These are phyloP conservation scores for Caenorhabditis sp. DNA, from an alignment of 2,888 invertebrate species.

Conservation along the genomic window DNA sequence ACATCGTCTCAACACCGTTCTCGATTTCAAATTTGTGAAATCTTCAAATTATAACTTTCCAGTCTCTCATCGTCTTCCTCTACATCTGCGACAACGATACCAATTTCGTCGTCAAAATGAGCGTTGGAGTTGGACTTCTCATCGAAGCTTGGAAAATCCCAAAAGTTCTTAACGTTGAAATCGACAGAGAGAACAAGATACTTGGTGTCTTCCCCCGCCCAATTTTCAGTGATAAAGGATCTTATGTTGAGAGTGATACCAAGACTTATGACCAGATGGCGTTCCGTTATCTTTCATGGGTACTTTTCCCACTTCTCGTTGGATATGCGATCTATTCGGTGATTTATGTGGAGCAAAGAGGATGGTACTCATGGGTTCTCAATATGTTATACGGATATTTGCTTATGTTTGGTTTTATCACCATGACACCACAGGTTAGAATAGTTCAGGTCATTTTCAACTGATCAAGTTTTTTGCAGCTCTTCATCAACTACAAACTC, in stretches of 20 bases:
- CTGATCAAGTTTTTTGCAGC: constrained; percentile 60
- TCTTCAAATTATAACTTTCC: constrained; percentile 71
- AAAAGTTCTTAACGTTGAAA: constrained; percentile 75
- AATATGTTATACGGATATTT: constrained; percentile 97
- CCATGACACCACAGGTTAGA: constrained; percentile 94
- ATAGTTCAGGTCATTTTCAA: not conserved
- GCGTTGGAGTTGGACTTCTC: constrained; percentile 89
- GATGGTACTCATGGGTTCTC: constrained; percentile 97
- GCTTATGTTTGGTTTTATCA: constrained; percentile 95
- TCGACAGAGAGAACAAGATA: constrained; percentile 74
- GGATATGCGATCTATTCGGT: constrained; percentile 95
- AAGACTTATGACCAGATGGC: constrained; percentile 91
- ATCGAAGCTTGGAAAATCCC: constrained; percentile 99
- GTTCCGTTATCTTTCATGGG: constrained; percentile 92
- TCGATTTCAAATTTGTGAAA: too few species aligned
- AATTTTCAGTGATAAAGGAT: constrained; percentile 89
- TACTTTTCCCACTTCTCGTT: constrained; percentile 88
- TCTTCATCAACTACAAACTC: constrained; percentile 98
- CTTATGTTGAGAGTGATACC: constrained; percentile 92
- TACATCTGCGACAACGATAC: constrained; percentile 99
- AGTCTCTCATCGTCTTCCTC: constrained; percentile 90
- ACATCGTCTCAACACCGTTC: too few species aligned
- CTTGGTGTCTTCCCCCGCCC: constrained; percentile 84
- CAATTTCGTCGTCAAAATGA: constrained; percentile 89
- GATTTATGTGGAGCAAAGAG: constrained; percentile 88